These are phyloP conservation scores for Lottia scabra DNA, from an alignment of 2,888 invertebrate genomes.

Conservation along the genomic window DNA sequence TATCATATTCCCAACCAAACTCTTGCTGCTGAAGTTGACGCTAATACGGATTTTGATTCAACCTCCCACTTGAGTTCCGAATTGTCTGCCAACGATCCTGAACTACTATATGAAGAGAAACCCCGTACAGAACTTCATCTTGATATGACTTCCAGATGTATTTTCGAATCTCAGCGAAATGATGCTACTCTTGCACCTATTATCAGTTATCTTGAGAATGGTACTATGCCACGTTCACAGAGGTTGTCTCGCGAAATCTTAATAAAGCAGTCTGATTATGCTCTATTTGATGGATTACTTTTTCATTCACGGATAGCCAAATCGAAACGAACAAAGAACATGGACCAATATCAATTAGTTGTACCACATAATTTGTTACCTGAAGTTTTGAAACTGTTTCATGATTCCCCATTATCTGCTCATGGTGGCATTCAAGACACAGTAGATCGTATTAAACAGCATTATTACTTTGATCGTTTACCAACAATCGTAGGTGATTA, in stretches of 20 bases:
- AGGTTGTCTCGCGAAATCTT: slow-evolving; percentile 20
- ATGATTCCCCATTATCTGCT: slow-evolving; percentile 21
- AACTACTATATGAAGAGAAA: no score
- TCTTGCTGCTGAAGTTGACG: no score
- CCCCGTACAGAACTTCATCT: no score
- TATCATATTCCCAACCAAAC: no score
- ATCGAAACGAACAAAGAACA: slow-evolving; percentile 19
- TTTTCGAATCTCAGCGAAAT: no score
- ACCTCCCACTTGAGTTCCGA: no score
- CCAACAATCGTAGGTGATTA: slow-evolving; percentile 18
- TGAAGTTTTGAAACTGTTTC: slow-evolving; percentile 18
- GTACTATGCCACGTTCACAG: slow-evolving; percentile 20
- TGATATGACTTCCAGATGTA: no score
- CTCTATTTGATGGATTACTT: slow-evolving; percentile 20
- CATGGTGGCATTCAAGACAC: slow-evolving; percentile 30
- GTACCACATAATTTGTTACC: slow-evolving; percentile 22
- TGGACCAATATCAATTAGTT: slow-evolving; percentile 20
- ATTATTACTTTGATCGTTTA: slow-evolving; percentile 21
- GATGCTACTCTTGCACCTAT: slow-evolving; percentile 2
- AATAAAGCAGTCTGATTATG: slow-evolving; percentile 22
- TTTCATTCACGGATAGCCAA: slow-evolving; percentile 25
- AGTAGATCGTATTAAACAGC: slow-evolving; percentile 18
- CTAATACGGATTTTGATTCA: no score
- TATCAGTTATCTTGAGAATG: slow-evolving; percentile 6
- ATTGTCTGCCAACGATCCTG: no score